Conservation (phyloP, 2,888 invertebrate species). For the Dicyrtomina minuta region DNA sequence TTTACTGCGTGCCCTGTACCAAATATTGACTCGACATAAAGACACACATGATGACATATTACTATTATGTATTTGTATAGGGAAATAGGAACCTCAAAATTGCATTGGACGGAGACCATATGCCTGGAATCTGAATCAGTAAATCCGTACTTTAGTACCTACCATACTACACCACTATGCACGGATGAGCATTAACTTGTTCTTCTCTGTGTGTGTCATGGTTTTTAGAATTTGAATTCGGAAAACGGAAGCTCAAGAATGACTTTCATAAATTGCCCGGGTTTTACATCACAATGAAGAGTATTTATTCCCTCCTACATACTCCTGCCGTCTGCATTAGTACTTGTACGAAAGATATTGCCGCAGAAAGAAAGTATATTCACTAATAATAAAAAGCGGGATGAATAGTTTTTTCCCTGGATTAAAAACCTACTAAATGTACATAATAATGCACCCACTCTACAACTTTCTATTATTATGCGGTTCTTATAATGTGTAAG, state of each 20-base stretch:
- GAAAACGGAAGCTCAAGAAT: slow-evolving; percentile 5
- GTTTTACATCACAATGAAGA: slow-evolving; percentile 10
- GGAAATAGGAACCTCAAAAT: too few relatives aligned
- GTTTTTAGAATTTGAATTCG: too few relatives aligned
- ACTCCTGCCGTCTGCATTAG: too few relatives aligned
- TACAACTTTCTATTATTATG: not conserved
- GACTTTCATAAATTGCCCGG: slow-evolving; percentile 21
- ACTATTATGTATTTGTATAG: too few relatives aligned
- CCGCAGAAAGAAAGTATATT: not conserved
- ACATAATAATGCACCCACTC: not conserved
- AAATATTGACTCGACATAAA: too few relatives aligned
- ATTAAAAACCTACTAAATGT: not conserved
- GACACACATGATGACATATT: too few relatives aligned
- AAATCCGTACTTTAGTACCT: too few relatives aligned
- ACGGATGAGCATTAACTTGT: slow-evolving; percentile 4
- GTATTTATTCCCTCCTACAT: too few relatives aligned
- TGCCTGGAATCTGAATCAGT: too few relatives aligned
- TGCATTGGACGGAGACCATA: too few relatives aligned
- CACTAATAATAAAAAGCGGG: not conserved
- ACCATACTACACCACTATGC: slow-evolving; percentile 8
- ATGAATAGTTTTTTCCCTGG: not conserved
- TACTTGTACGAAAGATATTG: not conserved
- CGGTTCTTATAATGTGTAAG: too few relatives aligned
- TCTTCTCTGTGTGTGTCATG: not conserved
- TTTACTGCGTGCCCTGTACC: too few relatives aligned